phyloP scores from a whole-genome alignment of 2,113 vertebrate species.

The Drymodes brunneopygia region DNA sequence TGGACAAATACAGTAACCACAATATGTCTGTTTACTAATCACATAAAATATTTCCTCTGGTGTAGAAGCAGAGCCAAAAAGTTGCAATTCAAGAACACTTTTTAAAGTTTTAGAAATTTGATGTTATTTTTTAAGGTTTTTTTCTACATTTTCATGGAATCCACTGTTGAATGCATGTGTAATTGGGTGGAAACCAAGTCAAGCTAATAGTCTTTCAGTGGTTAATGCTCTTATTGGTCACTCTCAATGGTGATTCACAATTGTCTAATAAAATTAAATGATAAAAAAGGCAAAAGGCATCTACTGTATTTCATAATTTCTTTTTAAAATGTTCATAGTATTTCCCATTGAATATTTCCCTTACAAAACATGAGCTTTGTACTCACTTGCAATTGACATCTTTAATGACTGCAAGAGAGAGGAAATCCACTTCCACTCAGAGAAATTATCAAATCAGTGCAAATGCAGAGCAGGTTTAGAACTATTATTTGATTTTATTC shows the following conservation, averaged over 20 bases:
- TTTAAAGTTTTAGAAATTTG: not conserved
- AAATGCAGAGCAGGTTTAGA: not conserved
- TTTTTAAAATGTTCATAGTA: not conserved
- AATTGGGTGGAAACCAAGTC: not conserved
- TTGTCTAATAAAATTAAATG: not conserved
- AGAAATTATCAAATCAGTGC: not conserved
- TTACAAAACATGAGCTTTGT: not conserved
- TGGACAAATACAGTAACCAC: not conserved
- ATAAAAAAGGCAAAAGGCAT: not conserved
- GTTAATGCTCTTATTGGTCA: not conserved
- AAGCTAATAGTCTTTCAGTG: not conserved
- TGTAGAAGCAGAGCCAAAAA: not conserved
- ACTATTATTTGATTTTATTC: not conserved
- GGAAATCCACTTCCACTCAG: not conserved
- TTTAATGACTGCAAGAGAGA: not conserved
- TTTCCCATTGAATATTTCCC: not conserved
- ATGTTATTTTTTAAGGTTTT: not conserved
- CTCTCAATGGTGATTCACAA: not conserved
- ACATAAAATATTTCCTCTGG: not conserved
- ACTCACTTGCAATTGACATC: not conserved
- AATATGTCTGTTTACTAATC: not conserved
- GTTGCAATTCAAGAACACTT: not conserved
- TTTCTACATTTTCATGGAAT: not conserved
- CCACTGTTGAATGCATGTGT: not conserved
- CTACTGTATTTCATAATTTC: not conserved